Conservation (phyloP, 2,888 invertebrate genomes). For the Apamea epomidion region DNA sequence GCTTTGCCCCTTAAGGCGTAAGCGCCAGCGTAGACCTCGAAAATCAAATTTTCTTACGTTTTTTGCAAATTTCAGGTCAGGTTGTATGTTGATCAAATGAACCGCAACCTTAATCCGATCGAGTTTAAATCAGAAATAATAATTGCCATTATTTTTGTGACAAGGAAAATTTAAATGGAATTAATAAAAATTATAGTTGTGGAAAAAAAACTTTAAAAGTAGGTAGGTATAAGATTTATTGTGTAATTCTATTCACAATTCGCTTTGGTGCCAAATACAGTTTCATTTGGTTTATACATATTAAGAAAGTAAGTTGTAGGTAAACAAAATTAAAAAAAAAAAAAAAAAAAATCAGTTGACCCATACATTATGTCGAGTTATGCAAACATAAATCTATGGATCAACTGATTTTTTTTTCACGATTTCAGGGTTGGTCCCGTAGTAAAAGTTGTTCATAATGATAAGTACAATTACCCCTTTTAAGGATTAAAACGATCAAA, state of each 20-base stretch:
- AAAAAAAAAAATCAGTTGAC: no score
- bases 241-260: conserved; percentile 5
- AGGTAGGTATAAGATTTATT: not conserved
- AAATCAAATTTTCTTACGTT: no score
- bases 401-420: no score
- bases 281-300: not conserved
- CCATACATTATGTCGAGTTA: no score
- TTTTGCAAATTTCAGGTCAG: not conserved
- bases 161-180: not conserved
- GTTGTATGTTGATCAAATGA: not conserved
- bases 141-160: not conserved
- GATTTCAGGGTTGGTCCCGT: no score
- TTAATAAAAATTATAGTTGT: not conserved
- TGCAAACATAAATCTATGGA: no score
- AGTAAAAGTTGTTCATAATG: no score
- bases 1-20: not conserved
- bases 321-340: not conserved
- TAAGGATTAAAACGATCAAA: no score
- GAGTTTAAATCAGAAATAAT: not conserved
- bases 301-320: not conserved
- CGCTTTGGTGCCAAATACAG: not conserved
- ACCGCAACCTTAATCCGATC: not conserved
- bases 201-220: not conserved
- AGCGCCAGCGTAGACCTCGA: no score
- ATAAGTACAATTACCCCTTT: no score